A percentile compares a stretch with the other conserved stretches of the same genome.
phyloP scores from a whole-genome alignment of 2,888 invertebrate species.

The Bhutanitis thaidina region DNA sequence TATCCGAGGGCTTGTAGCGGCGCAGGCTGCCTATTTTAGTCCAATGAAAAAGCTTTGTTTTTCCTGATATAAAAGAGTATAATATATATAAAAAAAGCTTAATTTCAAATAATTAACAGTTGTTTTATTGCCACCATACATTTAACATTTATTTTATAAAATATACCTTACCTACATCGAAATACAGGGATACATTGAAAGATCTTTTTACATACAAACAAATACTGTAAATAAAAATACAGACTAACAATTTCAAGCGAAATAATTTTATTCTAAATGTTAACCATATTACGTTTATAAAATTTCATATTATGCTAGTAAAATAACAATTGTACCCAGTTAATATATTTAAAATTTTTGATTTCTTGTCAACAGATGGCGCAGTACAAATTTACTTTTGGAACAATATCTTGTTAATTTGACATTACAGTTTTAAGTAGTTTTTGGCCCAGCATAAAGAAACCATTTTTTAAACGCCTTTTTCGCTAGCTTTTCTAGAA shows the following conservation, averaged over 20 bases:
- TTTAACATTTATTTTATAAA: no score
- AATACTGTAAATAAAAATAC: no score
- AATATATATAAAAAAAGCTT: conserved; percentile 75
- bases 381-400: conserved; percentile 5
- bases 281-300: not conserved
- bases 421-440: not conserved
- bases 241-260: no score
- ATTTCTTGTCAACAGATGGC: conserved; percentile 2
- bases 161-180: no score
- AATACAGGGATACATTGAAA: no score
- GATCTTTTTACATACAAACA: no score
- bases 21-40: conserved; percentile 75
- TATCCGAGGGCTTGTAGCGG: conserved; percentile 44
- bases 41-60: conserved; percentile 80
- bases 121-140: conserved; percentile 44
- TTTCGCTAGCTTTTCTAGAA: conserved; percentile 25
- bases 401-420: not conserved
- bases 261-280: no score
- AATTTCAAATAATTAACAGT: conserved; percentile 39
- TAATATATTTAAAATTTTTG: no score
- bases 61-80: conserved; percentile 82
- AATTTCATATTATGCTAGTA: no score
- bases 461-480: conserved; percentile 28
- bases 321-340: no score
- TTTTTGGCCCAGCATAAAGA: not conserved